These are phyloP conservation scores for Kuschelorhynchus macadamiae DNA, from an alignment of 2,888 invertebrate species.

Conservation along the genomic window DNA sequence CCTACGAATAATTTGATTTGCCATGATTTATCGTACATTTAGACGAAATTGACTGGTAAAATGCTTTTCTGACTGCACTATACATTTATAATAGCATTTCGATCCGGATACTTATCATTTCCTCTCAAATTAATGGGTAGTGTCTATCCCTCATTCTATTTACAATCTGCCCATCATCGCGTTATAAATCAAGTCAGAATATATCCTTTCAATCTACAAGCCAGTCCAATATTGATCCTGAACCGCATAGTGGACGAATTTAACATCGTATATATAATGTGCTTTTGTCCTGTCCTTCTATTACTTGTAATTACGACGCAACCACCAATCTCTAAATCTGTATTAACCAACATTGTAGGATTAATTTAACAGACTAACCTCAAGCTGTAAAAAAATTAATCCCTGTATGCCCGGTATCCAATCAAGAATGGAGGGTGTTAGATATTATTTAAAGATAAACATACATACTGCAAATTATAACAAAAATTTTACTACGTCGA, in stretches of 20 bases:
- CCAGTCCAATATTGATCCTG: conserved; percentile 25
- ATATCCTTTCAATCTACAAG: not conserved
- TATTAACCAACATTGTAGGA: conserved; percentile 35
- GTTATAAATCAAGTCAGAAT: not conserved
- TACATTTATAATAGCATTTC: too few species aligned
- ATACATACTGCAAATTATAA: too few species aligned
- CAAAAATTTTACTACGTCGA: too few species aligned
- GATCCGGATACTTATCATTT: not conserved
- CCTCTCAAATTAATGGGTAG: not conserved
- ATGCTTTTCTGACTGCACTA: too few species aligned
- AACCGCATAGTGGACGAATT: conserved; percentile 20
- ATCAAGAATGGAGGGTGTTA: too few species aligned
- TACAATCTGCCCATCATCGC: not conserved
- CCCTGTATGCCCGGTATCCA: too few species aligned
- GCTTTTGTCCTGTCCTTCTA: conserved; percentile 27
- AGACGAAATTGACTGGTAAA: too few species aligned
- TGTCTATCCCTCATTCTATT: not conserved
- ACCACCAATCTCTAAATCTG: conserved; percentile 38
- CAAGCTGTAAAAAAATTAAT: conserved; percentile 1
- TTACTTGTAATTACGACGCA: conserved; percentile 39
- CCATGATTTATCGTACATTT: too few species aligned
- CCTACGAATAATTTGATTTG: too few species aligned
- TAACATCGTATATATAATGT: conserved; percentile 32
- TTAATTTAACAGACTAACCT: conserved; percentile 30
- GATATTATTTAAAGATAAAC: too few species aligned